Evolutionary conservation across 2,888 invertebrate species (phyloP), one percentile per base, ranked within the genome.

Genomic region (Drosophila silvestris): DNA sequence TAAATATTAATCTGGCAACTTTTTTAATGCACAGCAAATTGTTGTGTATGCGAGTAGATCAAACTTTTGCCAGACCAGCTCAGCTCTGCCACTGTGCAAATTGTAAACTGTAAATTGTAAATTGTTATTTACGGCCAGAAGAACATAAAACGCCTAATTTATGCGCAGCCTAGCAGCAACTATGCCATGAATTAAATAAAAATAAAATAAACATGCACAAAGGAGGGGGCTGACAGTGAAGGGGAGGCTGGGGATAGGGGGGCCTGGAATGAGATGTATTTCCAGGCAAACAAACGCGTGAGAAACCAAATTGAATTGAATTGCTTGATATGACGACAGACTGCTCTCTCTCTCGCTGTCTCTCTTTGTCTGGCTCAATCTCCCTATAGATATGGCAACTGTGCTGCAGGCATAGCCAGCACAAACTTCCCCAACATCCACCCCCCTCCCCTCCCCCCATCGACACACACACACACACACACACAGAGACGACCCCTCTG

Each of bases 301-400:
- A 87, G 89, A 87, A 85, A 77, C 81, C 83, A 90, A 90, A 89
- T 85, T 89, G 80, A 91, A 91, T 87, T 91, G 88, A 91, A 91
- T 88, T 89, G 90, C 89, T 83, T 90, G 89, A 86, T 86, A 89
- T 90, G 83, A 85, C 77, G 89, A 90, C 83, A 84, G 70, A 81
- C 68, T 62, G 53, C 50, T 32, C 50, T 57, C 39, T 50, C 22
- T 51, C 51, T 22, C 44, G 47, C 30, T 53, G 50, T 39, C 30
- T 44, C 26, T 54, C 47, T 52, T 56, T 47, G 28, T 51, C 28
- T 51, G 28, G 28, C 51, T 28, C 19, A 9, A 12, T 10, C 30
- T 56, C 32, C 63, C 47, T 33, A 28, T 61, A 41, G 68, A 68
- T 69, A 62, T 61, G 64, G 69, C 65, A 74, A 74, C 70, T 64